phyloP scores from a whole-genome alignment of 2,888 invertebrate species.

The Seira musarum region DNA sequence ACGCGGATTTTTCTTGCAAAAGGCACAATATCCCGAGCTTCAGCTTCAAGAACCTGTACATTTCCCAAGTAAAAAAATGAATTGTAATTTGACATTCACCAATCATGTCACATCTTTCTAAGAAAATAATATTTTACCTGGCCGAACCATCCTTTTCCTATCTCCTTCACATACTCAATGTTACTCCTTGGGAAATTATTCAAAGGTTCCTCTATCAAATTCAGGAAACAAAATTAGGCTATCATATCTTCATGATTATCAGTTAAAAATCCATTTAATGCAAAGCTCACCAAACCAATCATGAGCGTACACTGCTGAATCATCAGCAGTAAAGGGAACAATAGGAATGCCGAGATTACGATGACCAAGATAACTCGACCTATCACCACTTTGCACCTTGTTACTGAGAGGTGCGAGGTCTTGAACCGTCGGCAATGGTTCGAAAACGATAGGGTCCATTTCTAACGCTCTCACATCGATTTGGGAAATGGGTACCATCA shows the following conservation, averaged over 20 bases:
- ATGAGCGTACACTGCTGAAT: conserved; percentile 66
- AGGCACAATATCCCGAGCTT: conserved; percentile 68
- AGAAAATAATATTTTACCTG: conserved; percentile 74
- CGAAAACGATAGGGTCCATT: conserved; percentile 68
- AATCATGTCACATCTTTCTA: background rate
- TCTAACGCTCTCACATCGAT: conserved; percentile 68
- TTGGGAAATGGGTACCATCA: conserved; percentile 64
- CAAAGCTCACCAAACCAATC: conserved; percentile 68
- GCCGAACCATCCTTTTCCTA: conserved; percentile 90
- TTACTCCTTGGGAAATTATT: conserved; percentile 83
- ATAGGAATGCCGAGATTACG: conserved; percentile 37
- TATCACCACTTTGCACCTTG: conserved; percentile 40
- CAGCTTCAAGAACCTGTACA: conserved; percentile 68
- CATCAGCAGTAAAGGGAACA: conserved; percentile 62
- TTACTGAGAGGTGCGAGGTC: conserved; percentile 62
- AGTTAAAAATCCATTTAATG: background rate
- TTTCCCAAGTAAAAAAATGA: background rate
- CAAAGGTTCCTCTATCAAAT: conserved; percentile 73
- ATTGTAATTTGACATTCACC: background rate
- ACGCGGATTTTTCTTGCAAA: conserved; percentile 65
- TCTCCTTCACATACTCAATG: conserved; percentile 85
- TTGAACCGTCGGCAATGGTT: conserved; percentile 67
- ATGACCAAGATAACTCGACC: conserved; percentile 11
- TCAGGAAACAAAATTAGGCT: conserved; percentile 55
- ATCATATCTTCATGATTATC: background rate